Percentiles rank a stretch among this genome's conserved stretches.
phyloP scores from a whole-genome alignment of 37 sponge, comb jelly and placozoan genomes.

The Mnemiopsis leidyi region DNA sequence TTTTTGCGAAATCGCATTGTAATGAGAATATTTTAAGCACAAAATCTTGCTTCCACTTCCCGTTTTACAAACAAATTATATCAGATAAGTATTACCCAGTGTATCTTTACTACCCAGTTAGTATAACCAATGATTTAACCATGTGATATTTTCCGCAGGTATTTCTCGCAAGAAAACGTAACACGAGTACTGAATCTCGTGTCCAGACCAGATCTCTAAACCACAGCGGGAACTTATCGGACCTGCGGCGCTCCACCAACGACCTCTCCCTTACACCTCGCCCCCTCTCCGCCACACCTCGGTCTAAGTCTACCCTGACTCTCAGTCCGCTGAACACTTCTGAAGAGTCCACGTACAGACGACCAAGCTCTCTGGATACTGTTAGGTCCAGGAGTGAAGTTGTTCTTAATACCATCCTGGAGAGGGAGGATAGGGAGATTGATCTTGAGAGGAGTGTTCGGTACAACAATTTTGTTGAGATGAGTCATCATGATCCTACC shows the following conservation, averaged over 20 bases:
- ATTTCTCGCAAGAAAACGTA: conserved; percentile 29
- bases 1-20: too few species aligned
- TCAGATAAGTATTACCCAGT: background rate
- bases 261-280: background rate
- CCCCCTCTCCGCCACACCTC: background rate
- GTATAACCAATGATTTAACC: too few species aligned
- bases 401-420: background rate
- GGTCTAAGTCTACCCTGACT: background rate
- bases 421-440: background rate
- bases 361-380: background rate
- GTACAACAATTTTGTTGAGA: background rate
- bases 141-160: too few species aligned
- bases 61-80: too few species aligned
- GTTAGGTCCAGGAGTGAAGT: background rate
- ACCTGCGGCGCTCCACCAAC: conserved; percentile 19
- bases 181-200: background rate
- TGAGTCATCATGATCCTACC: conserved; percentile 32
- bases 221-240: background rate
- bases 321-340: conserved; percentile 6
- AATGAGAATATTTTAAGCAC: too few species aligned
- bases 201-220: background rate
- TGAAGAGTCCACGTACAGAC: background rate
- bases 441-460: conserved; percentile 4
- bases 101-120: background rate
- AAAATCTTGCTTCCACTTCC: too few species aligned